Evolutionary conservation across 2,797 vertebrate genomes (phyloP), one percentile per base, ranked within the genome.

Genomic region (Oreortyx pictus): DNA sequence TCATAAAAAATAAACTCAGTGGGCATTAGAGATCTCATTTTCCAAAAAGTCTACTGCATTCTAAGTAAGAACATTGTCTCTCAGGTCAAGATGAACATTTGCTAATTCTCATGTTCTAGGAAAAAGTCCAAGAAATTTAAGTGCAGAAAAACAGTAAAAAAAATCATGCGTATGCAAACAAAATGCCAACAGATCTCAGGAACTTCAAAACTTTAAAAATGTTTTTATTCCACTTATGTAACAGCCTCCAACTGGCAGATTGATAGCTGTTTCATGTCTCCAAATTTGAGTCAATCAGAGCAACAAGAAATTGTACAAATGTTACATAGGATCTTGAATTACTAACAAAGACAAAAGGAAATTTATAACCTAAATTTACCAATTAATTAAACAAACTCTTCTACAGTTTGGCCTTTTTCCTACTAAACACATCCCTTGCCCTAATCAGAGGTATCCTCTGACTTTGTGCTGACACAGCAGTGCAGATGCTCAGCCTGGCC

Each of bases 391-490:
- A 43, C 56, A 62, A 74, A 37, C 16, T 1, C 7, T n/a, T 35
- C 11, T 43, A 25, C 24, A 39, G 4, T 20, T 35, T 25, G 10
- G 33, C 5, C 47, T 66, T 24, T 47, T 47, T 16, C 11, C 15
- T 46, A 46, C 16, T 16, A 25, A n/a, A 24, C 17, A 10, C 14
- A n/a, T 8, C 13, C n/a, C 31, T 31, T 46, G 43, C 14, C 29
- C 6, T 46, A n/a, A n/a, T 44, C 14, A 65, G 62, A 22, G 43
- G 13, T 14, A 46, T n/a, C 14, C 43, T 10, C 62, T n/a, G 5
- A 4, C 14, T 73, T 17, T 50, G 6, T 37, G 16, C 22, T 3
- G 5, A 60, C 2, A 10, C 5, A 4, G 19, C 3, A 11, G 14
- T 24, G 37, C 56, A 65, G 66, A 59, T 19, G 12, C 16, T 81